Evolutionary conservation across 2,113 vertebrate species (phyloP).

Genomic region (Bombycilla garrulus): DNA sequence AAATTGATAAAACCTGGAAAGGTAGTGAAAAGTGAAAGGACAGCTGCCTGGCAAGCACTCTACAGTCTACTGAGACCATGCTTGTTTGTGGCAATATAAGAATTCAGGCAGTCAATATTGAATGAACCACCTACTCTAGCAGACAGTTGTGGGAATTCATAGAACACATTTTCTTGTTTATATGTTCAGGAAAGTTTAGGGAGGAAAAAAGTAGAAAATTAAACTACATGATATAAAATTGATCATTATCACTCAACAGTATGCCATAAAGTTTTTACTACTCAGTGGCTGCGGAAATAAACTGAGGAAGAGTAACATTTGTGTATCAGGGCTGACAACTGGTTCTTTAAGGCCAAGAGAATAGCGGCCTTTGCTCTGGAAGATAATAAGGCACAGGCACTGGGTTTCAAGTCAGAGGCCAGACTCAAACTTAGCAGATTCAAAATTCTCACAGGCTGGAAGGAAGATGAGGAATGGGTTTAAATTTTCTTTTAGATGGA

Average conservation of each 20-base stretch:
- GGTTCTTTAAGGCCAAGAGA: not conserved
- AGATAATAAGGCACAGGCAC: not conserved
- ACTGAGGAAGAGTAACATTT: not conserved
- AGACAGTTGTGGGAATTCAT: not conserved
- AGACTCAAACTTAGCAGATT: not conserved
- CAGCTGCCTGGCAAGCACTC: not conserved
- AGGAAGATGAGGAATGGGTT: not conserved
- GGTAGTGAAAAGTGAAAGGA: not conserved
- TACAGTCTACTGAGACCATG: not conserved
- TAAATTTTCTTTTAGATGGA: not conserved
- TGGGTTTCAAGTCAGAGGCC: not conserved
- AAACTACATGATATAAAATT: not conserved
- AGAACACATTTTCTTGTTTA: not conserved
- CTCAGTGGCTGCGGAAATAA: not conserved
- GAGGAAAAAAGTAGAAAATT: not conserved
- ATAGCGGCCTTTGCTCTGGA: not conserved
- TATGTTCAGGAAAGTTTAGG: not conserved
- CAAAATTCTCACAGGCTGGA: not conserved
- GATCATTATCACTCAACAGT: not conserved
- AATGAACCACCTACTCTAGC: not conserved
- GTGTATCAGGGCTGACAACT: not conserved
- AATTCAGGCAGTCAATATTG: not conserved
- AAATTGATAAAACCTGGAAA: not conserved
- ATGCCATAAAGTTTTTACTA: not conserved
- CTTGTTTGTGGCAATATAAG: not conserved